Evolutionary conservation across 1,140 invertebrate genomes (phyloP).

Genomic region (Rhyacophila brunnea): DNA sequence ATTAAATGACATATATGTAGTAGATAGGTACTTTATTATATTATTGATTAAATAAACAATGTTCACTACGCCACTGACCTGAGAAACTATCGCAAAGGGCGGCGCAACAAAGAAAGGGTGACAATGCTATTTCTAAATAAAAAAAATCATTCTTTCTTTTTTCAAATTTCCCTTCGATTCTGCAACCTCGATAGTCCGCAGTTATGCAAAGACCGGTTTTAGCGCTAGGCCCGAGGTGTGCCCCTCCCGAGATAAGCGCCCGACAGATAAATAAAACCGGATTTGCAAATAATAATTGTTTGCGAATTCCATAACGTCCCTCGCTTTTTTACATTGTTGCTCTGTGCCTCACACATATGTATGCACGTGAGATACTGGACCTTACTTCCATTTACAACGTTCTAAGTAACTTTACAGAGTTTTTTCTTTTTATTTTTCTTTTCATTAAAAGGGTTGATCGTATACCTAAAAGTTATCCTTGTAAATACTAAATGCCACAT

Average conservation of each 20-base stretch:
- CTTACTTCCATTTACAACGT: neutral
- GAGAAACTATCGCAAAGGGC: neutral
- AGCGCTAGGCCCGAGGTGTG: neutral
- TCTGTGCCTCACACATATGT: neutral
- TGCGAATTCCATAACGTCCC: slow-evolving; percentile 1
- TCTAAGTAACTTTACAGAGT: neutral
- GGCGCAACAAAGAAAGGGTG: slow-evolving; percentile 1
- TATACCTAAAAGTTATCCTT: too few relatives aligned
- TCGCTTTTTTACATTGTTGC: neutral
- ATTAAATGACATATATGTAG: too few relatives aligned
- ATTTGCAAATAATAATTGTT: slow-evolving; percentile 2
- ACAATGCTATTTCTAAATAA: neutral
- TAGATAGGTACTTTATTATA: too few relatives aligned
- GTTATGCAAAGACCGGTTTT: slow-evolving; percentile 2
- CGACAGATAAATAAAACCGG: slow-evolving; percentile 3
- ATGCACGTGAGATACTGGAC: neutral
- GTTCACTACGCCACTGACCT: neutral
- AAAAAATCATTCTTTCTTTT: neutral
- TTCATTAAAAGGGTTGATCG: too few relatives aligned
- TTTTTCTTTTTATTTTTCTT: too few relatives aligned
- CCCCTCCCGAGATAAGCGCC: neutral
- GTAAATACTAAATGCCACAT: too few relatives aligned
- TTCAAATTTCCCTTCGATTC: neutral
- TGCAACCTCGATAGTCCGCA: neutral
- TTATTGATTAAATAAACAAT: too few relatives aligned